Base-by-base conservation (phyloP, 2,797 vertebrate species). In the Trachops cirrhosus region DNA sequence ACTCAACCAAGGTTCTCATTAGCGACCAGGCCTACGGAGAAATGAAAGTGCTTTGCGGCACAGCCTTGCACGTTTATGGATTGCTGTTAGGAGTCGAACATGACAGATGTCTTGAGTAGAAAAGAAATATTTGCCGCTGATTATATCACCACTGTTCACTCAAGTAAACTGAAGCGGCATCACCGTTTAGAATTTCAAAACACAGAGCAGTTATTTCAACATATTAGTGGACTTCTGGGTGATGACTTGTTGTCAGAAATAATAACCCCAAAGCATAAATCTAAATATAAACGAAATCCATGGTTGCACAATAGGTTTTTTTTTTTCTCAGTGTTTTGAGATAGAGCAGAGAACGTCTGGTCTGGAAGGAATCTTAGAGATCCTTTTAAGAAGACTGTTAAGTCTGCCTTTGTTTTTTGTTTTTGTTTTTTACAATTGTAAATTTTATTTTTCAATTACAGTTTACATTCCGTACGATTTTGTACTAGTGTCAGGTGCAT, bases 51-150 rank as follows among this genome's bases (percentile, higher is more conserved):
- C 77, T 93, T 95, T 82, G 93, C 19, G 54, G 85, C 29, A 54
- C 24, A 39, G 48, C 26, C 57, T 79, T 89, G 74, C 46, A 3
- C 90, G 74, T 95, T 96, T 96, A 96, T 84, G 90, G 86, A 97
- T 92, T 75, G 95, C 89, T 22, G 86, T 96, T 82, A 97, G 88
- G 94, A 97, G 96, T 70, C 59, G 18, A 95, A 94, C 85, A 92
- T 94, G 97, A 97, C 97, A 97, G 97, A 97, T 86, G 80, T 97
- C 97, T 97, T 91, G 80, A 44, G 86, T 86, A 84, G 94, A 96
- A 97, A 97, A 98, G 85, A 97, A 97, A 95, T 91, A 93, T 95
- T 94, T 93, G 95, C 19, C 34, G 50, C 86, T 96, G 97, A 97
- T 97, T 96, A 59, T 54, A 92, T 89, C 94, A 96, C 77, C 95